Percentiles rank a stretch among this genome's conserved stretches.
These are phyloP conservation scores for Semaprochilodus insignis DNA, from an alignment of 2,797 vertebrate species.

Conservation along the genomic window DNA sequence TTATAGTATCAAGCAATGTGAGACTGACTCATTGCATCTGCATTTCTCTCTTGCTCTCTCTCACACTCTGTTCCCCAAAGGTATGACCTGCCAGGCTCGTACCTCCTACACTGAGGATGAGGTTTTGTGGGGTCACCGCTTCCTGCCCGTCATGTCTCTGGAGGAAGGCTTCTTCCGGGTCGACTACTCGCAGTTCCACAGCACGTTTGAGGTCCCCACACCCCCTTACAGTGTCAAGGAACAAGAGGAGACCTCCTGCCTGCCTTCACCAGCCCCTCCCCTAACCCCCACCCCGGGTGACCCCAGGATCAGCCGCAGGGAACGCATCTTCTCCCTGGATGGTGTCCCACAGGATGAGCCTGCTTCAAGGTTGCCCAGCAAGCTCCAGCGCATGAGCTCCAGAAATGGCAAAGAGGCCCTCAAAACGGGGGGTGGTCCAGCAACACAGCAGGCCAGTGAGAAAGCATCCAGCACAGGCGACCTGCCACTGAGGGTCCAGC, in stretches of 20 bases:
- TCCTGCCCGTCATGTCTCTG: constrained; percentile 90
- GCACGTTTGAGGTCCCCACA: constrained; percentile 87
- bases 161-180: constrained; percentile 92
- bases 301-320: constrained; percentile 54
- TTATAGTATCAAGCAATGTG: too few species aligned
- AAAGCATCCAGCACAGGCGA: constrained; percentile 86
- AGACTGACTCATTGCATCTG: background rate
- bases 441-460: constrained; percentile 76
- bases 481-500: constrained; percentile 84
- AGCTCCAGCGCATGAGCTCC: constrained; percentile 85
- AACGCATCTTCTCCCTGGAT: constrained; percentile 70
- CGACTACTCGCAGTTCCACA: constrained; percentile 92
- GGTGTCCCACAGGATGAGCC: constrained; percentile 66
- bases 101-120: constrained; percentile 92
- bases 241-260: constrained; percentile 82
- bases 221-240: constrained; percentile 88
- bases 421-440: constrained; percentile 65
- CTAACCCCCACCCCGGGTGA: constrained; percentile 77
- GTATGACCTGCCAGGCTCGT: constrained; percentile 91
- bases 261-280: constrained; percentile 78
- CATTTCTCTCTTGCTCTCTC: background rate
- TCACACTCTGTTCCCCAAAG: constrained; percentile 65
- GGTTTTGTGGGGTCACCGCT: constrained; percentile 91
- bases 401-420: constrained; percentile 75
- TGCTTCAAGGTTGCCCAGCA: constrained; percentile 78